Evolutionary conservation across 1,140 invertebrate genomes (phyloP), one percentile per base, ranked within the genome.

Genomic region (Drosophila elegans): DNA sequence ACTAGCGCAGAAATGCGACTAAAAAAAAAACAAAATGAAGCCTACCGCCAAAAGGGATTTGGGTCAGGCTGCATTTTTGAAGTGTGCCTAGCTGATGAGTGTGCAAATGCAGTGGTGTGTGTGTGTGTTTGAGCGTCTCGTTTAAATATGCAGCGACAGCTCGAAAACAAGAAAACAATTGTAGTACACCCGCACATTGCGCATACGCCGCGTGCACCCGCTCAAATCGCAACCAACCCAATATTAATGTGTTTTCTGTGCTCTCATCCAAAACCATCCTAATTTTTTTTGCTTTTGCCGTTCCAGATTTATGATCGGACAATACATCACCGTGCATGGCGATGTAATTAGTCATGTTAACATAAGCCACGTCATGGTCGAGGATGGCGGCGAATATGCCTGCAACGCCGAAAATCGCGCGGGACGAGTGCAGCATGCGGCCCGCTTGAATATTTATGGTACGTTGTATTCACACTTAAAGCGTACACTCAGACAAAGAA

Each of bases 301-400:
- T 82, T 93, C 41, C 93, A 96, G 96, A 91, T 95, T 96, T 89
- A 95, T 96, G 86, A 96, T 97, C 81, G 96, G 96, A 29, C 96
- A 97, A 89, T 97, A 96, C 92, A 95, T 96, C 49, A 97, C 96
- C 7, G 94, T 95, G 7, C 95, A 96, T 82, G 96, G 96, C 44
- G 96, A 97, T 92, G 96, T 97, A 66, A 96, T 97, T 90, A 97
- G 96, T 91, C 96, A 97, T 93, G 95, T 97, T 66, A 98, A 98
- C 93, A 97, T 98, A 77, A 96, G 95, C 69, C 95, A 95, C 74
- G 96, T 97, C 44, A 94, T 95, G 93, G 95, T 97, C 4, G 95
- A 97, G 90, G 97, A 97, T 90, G 97, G 97, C n/a, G 97, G 97
- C 3, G 95, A 97, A 90, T 98, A 97, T 93, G 95, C 95, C 44